Percentiles rank a stretch among this genome's conserved stretches.
phyloP scores from a whole-genome alignment of 2,113 vertebrate genomes.

The Strix aluco region DNA sequence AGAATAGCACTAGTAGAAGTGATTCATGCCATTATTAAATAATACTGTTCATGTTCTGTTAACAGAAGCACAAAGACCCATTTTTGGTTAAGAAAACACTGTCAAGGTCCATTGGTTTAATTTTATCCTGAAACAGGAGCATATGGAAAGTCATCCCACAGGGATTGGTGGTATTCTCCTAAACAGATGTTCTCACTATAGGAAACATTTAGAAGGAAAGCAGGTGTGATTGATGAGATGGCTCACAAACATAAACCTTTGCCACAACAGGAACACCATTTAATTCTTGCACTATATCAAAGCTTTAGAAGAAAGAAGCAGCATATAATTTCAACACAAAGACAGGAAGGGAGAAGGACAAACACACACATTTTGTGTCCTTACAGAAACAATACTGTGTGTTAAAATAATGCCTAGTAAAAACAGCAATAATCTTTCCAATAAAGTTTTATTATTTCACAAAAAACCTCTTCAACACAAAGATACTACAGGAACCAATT shows the following conservation, averaged over 20 bases:
- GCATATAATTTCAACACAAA: background rate
- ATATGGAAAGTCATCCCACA: background rate
- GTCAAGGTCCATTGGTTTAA: constrained; percentile 22
- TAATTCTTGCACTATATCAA: background rate
- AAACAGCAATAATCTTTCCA: background rate
- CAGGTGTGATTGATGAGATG: constrained; percentile 22
- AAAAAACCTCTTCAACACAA: background rate
- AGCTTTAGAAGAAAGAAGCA: background rate
- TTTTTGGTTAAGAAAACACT: constrained; percentile 28
- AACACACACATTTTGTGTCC: background rate
- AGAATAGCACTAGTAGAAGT: background rate
- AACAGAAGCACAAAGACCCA: background rate
- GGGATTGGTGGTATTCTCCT: background rate
- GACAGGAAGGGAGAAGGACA: background rate
- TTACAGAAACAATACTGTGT: background rate
- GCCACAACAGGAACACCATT: background rate
- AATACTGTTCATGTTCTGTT: background rate
- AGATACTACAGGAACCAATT: background rate
- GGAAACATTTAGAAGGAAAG: background rate
- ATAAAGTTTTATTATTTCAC: background rate
- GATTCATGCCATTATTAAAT: background rate
- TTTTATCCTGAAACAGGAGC: background rate
- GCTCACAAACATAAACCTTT: background rate
- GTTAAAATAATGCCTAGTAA: background rate
- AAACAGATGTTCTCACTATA: constrained; percentile 36